Conservation (phyloP, 37 sponge, comb jelly and placozoan species). For the Halichondria panicea region DNA sequence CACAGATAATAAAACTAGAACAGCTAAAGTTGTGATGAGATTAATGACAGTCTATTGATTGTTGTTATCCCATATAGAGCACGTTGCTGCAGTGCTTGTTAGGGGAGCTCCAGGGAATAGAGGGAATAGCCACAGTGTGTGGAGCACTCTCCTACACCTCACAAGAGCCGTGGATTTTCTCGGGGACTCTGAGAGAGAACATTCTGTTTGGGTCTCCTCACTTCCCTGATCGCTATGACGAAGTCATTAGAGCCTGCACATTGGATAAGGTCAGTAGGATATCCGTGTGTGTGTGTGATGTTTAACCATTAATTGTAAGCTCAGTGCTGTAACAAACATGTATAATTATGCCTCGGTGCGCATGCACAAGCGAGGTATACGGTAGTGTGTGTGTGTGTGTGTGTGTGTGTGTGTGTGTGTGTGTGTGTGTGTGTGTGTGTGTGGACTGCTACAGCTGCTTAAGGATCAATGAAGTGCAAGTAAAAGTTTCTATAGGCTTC, state of each 20-base stretch:
- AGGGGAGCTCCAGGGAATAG: conserved; percentile 50
- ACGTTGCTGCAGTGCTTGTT: conserved; percentile 68
- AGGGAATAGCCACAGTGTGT: conserved; percentile 34
- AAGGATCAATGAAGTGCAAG: too few relatives aligned
- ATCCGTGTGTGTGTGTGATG: too few relatives aligned
- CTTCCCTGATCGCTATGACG: conserved; percentile 34
- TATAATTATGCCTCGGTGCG: too few relatives aligned
- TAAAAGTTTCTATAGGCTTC: too few relatives aligned
- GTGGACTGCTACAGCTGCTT: too few relatives aligned
- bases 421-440: conserved; percentile 4
- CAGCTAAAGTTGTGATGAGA: too few relatives aligned
- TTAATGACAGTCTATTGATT: too few relatives aligned
- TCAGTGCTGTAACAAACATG: background rate
- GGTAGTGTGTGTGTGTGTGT: too few relatives aligned
- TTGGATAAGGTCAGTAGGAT: conserved; percentile 72
- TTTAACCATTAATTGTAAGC: too few relatives aligned
- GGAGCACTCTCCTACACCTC: conserved; percentile 68
- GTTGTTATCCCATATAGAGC: too few relatives aligned
- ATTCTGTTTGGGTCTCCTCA: conserved; percentile 65
- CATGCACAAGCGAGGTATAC: too few relatives aligned
- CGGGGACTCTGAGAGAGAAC: conserved; percentile 74
- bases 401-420: conserved; percentile 4
- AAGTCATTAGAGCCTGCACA: conserved; percentile 62
- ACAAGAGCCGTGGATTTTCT: conserved; percentile 78
- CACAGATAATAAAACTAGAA: too few relatives aligned